Percentiles rank a stretch among this genome's conserved stretches.
These are phyloP conservation scores for Steatornis caripensis DNA, from an alignment of 2,113 vertebrate genomes.

Conservation along the genomic window DNA sequence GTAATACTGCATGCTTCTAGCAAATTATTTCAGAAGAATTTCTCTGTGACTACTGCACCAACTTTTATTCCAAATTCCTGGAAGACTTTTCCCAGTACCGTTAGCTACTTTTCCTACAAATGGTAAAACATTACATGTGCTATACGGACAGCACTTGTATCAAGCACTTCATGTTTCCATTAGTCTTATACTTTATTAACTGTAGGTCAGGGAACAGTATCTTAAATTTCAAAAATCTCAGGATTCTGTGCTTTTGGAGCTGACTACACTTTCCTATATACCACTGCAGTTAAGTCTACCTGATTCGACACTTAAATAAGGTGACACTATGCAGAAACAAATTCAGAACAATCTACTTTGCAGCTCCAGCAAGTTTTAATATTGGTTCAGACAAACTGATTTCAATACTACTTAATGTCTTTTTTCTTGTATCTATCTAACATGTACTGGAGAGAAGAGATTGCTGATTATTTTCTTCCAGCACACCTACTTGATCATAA, in stretches of 20 bases:
- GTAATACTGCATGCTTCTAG: neutral
- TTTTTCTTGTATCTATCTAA: neutral
- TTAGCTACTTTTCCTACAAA: neutral
- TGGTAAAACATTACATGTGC: neutral
- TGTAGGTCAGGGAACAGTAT: neutral
- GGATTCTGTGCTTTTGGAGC: neutral
- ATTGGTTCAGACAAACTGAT: neutral
- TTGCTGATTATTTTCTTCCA: neutral
- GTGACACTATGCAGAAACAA: neutral
- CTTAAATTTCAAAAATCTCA: neutral
- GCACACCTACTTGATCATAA: neutral
- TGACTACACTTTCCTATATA: neutral
- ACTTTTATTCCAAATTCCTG: neutral
- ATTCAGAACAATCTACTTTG: neutral
- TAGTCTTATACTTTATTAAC: neutral
- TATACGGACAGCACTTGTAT: neutral
- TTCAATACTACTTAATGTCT: neutral
- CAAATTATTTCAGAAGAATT: neutral
- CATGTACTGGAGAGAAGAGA: neutral
- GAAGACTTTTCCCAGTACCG: neutral
- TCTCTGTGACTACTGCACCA: neutral
- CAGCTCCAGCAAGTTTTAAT: neutral
- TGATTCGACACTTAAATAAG: neutral
- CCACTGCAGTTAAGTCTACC: neutral
- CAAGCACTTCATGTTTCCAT: neutral